These are phyloP conservation scores for Bombylius discolor DNA, from an alignment of 2,888 invertebrate genomes.

Conservation along the genomic window DNA sequence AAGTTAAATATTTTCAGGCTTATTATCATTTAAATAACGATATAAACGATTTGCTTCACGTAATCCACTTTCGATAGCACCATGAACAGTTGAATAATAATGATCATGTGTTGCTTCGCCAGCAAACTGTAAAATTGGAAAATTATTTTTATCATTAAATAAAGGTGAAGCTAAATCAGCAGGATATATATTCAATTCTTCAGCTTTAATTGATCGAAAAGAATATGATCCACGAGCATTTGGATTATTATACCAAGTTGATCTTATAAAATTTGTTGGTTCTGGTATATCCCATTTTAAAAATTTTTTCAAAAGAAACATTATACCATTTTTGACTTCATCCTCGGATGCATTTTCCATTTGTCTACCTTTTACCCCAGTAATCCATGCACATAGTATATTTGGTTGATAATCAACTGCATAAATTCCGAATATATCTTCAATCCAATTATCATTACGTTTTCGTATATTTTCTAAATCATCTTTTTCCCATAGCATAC, in stretches of 20 bases:
- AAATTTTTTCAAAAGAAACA: slow-evolving; percentile 31
- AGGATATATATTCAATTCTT: slow-evolving; percentile 42
- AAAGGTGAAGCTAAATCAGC: slow-evolving; percentile 43
- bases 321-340: slow-evolving; percentile 29
- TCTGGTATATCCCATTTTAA: slow-evolving; percentile 29
- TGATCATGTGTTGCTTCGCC: slow-evolving; percentile 55
- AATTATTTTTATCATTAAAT: slow-evolving; percentile 16
- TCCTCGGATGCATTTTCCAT: slow-evolving; percentile 48
- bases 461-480: slow-evolving; percentile 33
- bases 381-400: slow-evolving; percentile 58
- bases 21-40: too few relatives aligned
- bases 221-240: slow-evolving; percentile 52
- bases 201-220: slow-evolving; percentile 44
- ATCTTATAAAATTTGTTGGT: slow-evolving; percentile 34
- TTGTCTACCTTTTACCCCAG: slow-evolving; percentile 45
- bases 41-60: slow-evolving; percentile 55
- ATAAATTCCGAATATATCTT: slow-evolving; percentile 54
- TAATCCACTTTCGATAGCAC: slow-evolving; percentile 59
- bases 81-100: slow-evolving; percentile 55
- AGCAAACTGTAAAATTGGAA: slow-evolving; percentile 48
- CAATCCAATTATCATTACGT: slow-evolving; percentile 43
- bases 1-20: too few relatives aligned
- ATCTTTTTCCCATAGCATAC: slow-evolving; percentile 44
- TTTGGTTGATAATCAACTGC: slow-evolving; percentile 48
- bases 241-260: slow-evolving; percentile 51